Conservation (phyloP, 1,140 invertebrate genomes). For the Drepana arcuata region DNA sequence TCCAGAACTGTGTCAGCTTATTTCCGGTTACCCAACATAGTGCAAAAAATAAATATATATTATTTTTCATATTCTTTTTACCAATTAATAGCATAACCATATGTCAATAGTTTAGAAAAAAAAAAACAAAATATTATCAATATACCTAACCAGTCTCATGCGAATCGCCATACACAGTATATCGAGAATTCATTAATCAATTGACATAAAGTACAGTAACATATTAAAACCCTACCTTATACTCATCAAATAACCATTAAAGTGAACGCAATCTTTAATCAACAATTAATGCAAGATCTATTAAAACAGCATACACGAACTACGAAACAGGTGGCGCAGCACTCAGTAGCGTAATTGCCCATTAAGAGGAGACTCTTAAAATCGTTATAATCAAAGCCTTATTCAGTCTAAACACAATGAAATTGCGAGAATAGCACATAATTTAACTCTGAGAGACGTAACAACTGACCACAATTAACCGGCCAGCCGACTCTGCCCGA, state of each 20-base stretch:
- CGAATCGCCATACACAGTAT: too few relatives aligned
- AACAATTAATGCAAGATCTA: constrained; percentile 3
- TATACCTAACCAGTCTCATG: too few relatives aligned
- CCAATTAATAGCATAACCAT: too few relatives aligned
- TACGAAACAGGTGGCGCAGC: constrained; percentile 25
- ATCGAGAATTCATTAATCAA: too few relatives aligned
- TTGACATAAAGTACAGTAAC: too few relatives aligned
- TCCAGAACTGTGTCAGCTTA: too few relatives aligned
- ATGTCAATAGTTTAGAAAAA: too few relatives aligned
- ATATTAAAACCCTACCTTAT: too few relatives aligned
- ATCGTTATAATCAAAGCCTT: constrained; percentile 32
- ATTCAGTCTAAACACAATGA: constrained; percentile 55
- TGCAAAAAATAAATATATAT: too few relatives aligned
- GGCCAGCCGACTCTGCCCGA: constrained; percentile 20
- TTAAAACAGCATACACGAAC: constrained; percentile 16
- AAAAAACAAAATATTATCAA: too few relatives aligned
- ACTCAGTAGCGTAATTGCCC: constrained; percentile 41
- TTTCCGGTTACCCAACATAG: too few relatives aligned
- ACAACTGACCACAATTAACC: constrained; percentile 51
- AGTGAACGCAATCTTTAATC: not conserved
- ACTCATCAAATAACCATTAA: constrained; percentile 1
- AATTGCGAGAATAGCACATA: constrained; percentile 57
- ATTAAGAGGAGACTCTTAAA: constrained; percentile 54
- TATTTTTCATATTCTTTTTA: too few relatives aligned
- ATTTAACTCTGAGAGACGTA: constrained; percentile 34